A percentile compares a stretch with the other conserved stretches of the same genome.
Evolutionary conservation across 2,888 invertebrate genomes (phyloP).

Genomic region (Dicycla oo): DNA sequence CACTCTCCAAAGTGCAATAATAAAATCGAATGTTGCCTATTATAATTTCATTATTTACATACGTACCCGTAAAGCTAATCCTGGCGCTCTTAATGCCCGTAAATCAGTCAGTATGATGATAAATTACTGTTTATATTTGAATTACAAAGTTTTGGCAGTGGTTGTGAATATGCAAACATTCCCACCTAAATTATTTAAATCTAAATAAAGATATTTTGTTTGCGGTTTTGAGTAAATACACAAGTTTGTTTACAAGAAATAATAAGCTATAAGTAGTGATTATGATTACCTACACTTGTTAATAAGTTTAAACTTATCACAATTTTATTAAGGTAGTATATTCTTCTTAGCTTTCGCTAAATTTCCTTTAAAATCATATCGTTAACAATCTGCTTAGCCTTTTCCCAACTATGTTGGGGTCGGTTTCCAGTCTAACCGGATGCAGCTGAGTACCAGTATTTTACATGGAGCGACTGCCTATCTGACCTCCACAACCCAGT

Average conservation of each 20-base stretch:
- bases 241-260: no score
- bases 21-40: background rate
- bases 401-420: no score
- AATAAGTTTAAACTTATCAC: no score
- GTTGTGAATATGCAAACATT: slow-evolving; percentile 18
- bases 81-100: slow-evolving; percentile 1
- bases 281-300: no score
- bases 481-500: no score
- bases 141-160: slow-evolving; percentile 45
- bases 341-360: no score
- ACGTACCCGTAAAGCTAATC: background rate
- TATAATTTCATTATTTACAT: slow-evolving; percentile 14
- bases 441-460: no score
- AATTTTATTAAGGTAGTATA: no score
- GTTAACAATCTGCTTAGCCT: no score
- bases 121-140: slow-evolving; percentile 14
- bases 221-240: background rate
- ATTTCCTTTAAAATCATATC: background rate
- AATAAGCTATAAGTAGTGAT: background rate
- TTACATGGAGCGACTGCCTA: no score
- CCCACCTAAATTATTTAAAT: slow-evolving; percentile 8
- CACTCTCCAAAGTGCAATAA: background rate
- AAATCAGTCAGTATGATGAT: slow-evolving; percentile 30
- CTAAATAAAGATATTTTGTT: slow-evolving; percentile 1
- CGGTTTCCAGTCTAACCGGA: no score